Base-by-base conservation (phyloP, 2,888 invertebrate genomes). In the Theretra japonica region DNA sequence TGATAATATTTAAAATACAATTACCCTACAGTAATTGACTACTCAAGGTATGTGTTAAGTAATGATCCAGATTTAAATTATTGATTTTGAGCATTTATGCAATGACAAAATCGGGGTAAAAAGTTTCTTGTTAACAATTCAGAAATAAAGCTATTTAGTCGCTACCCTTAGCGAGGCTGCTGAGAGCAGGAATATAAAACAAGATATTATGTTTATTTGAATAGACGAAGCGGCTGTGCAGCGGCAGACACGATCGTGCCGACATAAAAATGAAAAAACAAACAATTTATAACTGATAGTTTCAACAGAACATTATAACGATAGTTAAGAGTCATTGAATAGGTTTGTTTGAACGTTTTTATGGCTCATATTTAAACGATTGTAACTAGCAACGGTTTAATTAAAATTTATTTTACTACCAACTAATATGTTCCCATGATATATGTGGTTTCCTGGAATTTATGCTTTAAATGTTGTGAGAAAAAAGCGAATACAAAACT, bases 201-300 rank as follows among this genome's bases (percentile, higher is more conserved):
- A 82, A 74, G 23, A 21, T 58, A 62, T 70, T 68, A 72, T 74
- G 72, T 75, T 71, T 68, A 74, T 73, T 77, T 73, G 72, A 73
- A 73, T 74, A 69, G 74, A 68, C 68, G 25, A 33, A 72, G 62
- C 73, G 59, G 71, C 50, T 69, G 74, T 74, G 71, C 73, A 75
- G 72, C 73, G 70, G 74, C 74, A 74, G 75, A 74, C 70, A 71
- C 72, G 78, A 68, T 74, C 72, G 73, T 59, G 73, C 75, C 69
- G 74, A 71, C 71, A 75, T 62, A 73, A 76, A 77, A 72, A 75
- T 73, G 74, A 76, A 78, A 79, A 75, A 78, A 77, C 76, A 79
- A 79, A 77, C 81, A 70, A 41, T 56, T 75, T 75, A 73, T 78
- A 81, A 79, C 77, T 76, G 79, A 78, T 79, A 71, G 75, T 75